Evolutionary conservation across 2,113 vertebrate genomes (phyloP).

Genomic region (Tichodroma muraria): DNA sequence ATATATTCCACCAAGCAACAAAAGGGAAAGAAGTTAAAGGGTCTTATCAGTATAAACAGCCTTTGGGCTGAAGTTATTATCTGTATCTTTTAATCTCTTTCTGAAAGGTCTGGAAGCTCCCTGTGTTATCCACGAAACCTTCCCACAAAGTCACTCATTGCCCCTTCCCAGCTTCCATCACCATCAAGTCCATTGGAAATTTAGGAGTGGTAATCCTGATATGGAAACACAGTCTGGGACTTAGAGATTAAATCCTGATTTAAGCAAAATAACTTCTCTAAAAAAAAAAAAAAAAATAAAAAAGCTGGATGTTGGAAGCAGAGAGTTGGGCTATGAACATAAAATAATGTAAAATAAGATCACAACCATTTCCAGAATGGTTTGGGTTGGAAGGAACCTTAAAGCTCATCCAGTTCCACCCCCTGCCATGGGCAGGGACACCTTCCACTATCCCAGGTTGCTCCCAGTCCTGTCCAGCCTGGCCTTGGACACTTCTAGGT

Average conservation of each 20-base stretch:
- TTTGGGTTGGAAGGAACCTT: not conserved
- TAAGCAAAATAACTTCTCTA: not conserved
- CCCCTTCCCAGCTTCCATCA: not conserved
- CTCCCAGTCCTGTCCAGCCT: not conserved
- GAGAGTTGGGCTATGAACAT: not conserved
- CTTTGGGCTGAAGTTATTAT: not conserved
- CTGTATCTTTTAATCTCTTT: not conserved
- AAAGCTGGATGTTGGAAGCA: not conserved
- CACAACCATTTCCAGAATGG: not conserved
- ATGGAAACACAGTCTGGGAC: not conserved
- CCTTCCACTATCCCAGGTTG: fast-evolving
- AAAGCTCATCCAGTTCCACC: not conserved
- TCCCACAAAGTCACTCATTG: not conserved
- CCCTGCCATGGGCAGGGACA: not conserved
- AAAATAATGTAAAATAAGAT: not conserved
- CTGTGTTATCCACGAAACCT: not conserved
- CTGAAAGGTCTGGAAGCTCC: not conserved
- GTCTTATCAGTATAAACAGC: not conserved
- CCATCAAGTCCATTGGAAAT: not conserved
- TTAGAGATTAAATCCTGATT: not conserved
- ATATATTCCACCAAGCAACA: not conserved
- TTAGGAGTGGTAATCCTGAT: not conserved
- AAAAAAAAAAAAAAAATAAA: too few species aligned
- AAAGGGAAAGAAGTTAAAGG: not conserved
- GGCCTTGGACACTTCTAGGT: not conserved